Percentiles rank a stretch among this genome's conserved stretches.
Conservation (phyloP, 2,888 invertebrate species). For the Diarsia rubi region DNA sequence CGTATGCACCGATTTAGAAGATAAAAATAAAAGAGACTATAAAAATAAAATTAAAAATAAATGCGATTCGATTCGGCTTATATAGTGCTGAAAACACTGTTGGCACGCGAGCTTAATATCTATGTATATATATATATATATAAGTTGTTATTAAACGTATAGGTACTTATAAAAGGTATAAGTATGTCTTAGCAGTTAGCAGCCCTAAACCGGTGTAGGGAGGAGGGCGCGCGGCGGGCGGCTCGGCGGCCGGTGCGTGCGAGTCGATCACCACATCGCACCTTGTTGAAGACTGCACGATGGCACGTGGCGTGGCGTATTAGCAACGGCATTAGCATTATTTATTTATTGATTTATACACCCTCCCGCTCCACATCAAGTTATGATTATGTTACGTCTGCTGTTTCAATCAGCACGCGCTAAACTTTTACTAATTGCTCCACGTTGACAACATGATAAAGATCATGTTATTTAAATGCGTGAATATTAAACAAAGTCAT, state of each 20-base stretch:
- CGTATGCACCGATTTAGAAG: conserved; percentile 72
- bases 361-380: conserved; percentile 44
- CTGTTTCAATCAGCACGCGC: conserved; percentile 63
- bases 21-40: conserved; percentile 37
- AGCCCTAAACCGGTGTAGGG: conserved; percentile 64
- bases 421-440: conserved; percentile 74
- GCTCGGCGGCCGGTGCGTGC: conserved; percentile 64
- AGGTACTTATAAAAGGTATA: conserved; percentile 27
- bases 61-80: conserved; percentile 1
- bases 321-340: conserved; percentile 61
- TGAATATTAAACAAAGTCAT: conserved; percentile 80
- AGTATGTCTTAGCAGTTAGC: conserved; percentile 41
- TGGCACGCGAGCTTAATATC: conserved; percentile 6
- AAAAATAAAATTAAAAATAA: not conserved
- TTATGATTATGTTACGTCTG: conserved; percentile 57
- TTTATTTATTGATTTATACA: conserved; percentile 62
- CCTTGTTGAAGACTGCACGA: conserved; percentile 69
- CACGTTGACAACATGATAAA: conserved; percentile 76
- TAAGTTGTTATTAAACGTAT: conserved; percentile 2
- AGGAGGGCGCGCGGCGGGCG: conserved; percentile 52
- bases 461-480: conserved; percentile 77
- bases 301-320: conserved; percentile 65
- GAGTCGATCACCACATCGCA: conserved; percentile 67
- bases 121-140: conserved; percentile 25
- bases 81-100: conserved; percentile 12